These are phyloP conservation scores for Brenthis daphne DNA, from an alignment of 2,888 invertebrate species.

Conservation along the genomic window DNA sequence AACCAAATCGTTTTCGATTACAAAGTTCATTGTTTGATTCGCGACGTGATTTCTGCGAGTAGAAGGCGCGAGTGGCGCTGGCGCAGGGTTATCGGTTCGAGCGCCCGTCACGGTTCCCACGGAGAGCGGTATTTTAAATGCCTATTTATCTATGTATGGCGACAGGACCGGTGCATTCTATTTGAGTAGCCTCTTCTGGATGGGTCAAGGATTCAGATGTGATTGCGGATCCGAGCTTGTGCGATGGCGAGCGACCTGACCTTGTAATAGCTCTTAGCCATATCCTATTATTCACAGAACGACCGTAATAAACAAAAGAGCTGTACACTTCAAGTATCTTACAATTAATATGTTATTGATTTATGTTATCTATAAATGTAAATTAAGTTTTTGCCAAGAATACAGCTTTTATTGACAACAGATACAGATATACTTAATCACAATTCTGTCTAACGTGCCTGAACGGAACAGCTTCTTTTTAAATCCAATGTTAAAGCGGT, in stretches of 20 bases:
- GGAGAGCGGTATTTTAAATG: slow-evolving; percentile 79
- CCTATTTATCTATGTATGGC: slow-evolving; percentile 76
- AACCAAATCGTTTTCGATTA: slow-evolving; percentile 75
- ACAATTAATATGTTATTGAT: slow-evolving; percentile 26
- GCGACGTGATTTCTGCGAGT: slow-evolving; percentile 51
- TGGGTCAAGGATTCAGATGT: slow-evolving; percentile 79
- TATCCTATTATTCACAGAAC: slow-evolving; percentile 63
- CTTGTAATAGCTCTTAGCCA: slow-evolving; percentile 66
- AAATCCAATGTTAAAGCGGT: slow-evolving; percentile 42
- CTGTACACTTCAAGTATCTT: slow-evolving; percentile 25
- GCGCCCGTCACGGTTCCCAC: slow-evolving; percentile 79
- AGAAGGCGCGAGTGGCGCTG: slow-evolving; percentile 45
- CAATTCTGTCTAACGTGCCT: slow-evolving; percentile 30
- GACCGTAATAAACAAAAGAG: slow-evolving; percentile 29
- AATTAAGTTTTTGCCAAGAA: slow-evolving; percentile 33
- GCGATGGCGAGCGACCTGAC: slow-evolving; percentile 65
- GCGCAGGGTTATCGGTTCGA: slow-evolving; percentile 60
- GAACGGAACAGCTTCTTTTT: slow-evolving; percentile 35
- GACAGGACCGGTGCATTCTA: slow-evolving; percentile 77
- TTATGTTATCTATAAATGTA: slow-evolving; percentile 28
- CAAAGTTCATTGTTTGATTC: slow-evolving; percentile 74
- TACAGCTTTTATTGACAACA: slow-evolving; percentile 29
- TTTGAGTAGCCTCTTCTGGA: slow-evolving; percentile 79
- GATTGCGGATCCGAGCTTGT: slow-evolving; percentile 74
- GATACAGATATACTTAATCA: slow-evolving; percentile 28